Conservation (phyloP, 2,113 vertebrate species). For the Chionodraco myersi region DNA sequence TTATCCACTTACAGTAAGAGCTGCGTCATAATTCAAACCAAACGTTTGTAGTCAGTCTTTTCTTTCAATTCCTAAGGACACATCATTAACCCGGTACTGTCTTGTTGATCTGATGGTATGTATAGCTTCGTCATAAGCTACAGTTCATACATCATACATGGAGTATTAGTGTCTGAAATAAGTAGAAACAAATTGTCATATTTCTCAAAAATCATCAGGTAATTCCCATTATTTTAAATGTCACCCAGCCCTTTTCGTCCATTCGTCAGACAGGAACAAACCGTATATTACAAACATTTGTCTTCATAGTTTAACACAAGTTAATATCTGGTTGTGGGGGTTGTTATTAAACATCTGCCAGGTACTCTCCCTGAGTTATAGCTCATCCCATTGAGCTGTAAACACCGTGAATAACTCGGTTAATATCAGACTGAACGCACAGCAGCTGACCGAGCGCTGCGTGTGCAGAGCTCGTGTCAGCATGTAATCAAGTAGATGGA, state of each 20-base stretch:
- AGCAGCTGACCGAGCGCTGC: slow-evolving; percentile 10
- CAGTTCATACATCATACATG: too few relatives aligned
- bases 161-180: too few relatives aligned
- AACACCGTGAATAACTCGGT: slow-evolving; percentile 14
- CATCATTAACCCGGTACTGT: neutral
- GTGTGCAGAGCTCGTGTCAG: slow-evolving; percentile 38
- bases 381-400: neutral
- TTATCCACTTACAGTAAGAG: slow-evolving; percentile 29
- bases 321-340: neutral
- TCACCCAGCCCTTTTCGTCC: neutral
- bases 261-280: neutral
- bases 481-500: slow-evolving; percentile 62
- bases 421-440: slow-evolving; percentile 36
- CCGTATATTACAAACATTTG: too few relatives aligned
- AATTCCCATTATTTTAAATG: neutral
- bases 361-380: neutral
- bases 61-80: neutral
- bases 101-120: neutral
- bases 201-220: neutral
- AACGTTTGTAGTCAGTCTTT: neutral
- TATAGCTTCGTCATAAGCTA: neutral
- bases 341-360: neutral
- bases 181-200: too few relatives aligned
- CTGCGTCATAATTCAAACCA: slow-evolving; percentile 33
- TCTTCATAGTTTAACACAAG: neutral